Base-by-base conservation (phyloP, 2,888 invertebrate species). In the Beris chalybata region DNA sequence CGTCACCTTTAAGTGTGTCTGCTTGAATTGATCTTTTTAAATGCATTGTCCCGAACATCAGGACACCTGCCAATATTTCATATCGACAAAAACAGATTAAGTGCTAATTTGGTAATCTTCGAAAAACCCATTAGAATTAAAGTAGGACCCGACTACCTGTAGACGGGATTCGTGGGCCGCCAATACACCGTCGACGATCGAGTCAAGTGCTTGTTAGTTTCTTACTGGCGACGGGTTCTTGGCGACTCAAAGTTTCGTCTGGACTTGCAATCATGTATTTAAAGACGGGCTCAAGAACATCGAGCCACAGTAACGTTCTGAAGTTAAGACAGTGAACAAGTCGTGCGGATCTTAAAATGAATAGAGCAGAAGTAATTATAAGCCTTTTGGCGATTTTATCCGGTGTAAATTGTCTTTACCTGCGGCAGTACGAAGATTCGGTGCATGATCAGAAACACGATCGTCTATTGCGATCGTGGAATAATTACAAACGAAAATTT, bases 181-280 rank as follows among this genome's bases (percentile, higher is more conserved):
- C 55, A n/a, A 15, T 56, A 3, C n/a, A 13, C 15, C 43, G 55
- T 4, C 55, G 55, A 6, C 55, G 55, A 43, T 38, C 15, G 9
- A 56, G 7, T 56, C 55, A 43, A 43, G 38, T 38, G 13, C 55
- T 56, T 32, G 55, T 38, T 11, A 56, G 13, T 38, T 56, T 32
- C 38, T 38, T 11, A 56, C 13, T 6, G 55, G 55, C 55, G 55
- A 56, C 55, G 15, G 38, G 38, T 15, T 38, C 38, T 43, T 56
- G 55, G 55, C 38, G 55, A 38, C 55, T 43, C 13, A 4, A 56
- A 56, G 54, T 54, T 54, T 30, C 32, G 55, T 56, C 55, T 56
- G 54, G 54, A 54, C 22, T 22, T 22, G 3, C n/a, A 6, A 13
- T 43, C 43, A 38, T 32, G 54, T 45, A 47, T 47, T 45, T 45